Evolutionary conservation across 2,113 vertebrate genomes (phyloP).

Genomic region (Syrmaticus mikado): DNA sequence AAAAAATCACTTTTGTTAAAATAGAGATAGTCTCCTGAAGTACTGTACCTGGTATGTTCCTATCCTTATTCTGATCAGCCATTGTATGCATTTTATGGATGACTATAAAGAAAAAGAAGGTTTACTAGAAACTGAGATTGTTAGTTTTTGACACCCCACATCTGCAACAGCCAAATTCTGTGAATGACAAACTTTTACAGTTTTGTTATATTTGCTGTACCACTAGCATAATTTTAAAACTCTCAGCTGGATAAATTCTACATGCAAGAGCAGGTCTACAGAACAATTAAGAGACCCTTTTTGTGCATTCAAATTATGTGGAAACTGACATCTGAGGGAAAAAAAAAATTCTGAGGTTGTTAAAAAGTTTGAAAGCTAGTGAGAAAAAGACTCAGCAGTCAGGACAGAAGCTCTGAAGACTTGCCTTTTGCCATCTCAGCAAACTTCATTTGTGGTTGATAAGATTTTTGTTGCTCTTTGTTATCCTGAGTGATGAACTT

Average conservation of each 20-base stretch:
- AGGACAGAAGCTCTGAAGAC: background rate
- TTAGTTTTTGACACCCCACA: background rate
- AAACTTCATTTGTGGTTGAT: conserved; percentile 76
- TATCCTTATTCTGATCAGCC: background rate
- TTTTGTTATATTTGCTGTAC: background rate
- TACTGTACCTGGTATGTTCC: background rate
- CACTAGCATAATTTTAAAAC: background rate
- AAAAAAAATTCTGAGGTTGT: background rate
- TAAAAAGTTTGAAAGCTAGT: background rate
- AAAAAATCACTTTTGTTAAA: background rate
- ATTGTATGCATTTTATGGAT: background rate
- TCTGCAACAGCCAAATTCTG: background rate
- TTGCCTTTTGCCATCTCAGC: conserved; percentile 88
- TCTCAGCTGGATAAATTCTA: background rate
- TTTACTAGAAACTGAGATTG: background rate
- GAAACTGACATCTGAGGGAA: background rate
- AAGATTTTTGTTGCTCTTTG: conserved; percentile 61
- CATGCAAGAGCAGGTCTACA: background rate
- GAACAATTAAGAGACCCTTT: background rate
- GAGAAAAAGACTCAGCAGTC: background rate
- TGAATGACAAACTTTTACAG: background rate
- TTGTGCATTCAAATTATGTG: background rate
- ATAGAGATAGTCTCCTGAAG: background rate
- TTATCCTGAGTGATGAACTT: conserved; percentile 84
- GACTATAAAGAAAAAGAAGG: background rate